Base-by-base conservation (phyloP, 2,797 vertebrate genomes). In the Squalus acanthias region DNA sequence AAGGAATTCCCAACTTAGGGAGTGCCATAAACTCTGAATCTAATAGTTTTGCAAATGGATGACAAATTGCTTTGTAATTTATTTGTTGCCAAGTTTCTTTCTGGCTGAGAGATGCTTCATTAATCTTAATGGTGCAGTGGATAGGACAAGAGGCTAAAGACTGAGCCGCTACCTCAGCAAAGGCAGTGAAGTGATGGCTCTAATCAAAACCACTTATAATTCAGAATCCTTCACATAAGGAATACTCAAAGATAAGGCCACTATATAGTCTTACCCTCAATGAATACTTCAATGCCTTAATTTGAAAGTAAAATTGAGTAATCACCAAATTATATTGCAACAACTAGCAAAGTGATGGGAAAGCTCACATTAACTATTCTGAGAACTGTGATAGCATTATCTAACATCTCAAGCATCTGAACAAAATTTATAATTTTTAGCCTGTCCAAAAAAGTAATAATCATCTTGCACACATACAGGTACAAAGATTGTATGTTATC, bases 301-400 rank as follows among this genome's bases (percentile, higher is more conserved):
- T 26, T 94, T n/a, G 65, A 8, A 94, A 67, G 92, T 70, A 94
- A 94, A 46, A 46, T 94, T 70, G 20, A 24, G 39, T 69, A 22
- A 94, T 8, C 63, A 24, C 20, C 65, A 94, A 69, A 67, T 94
- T 69, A 89, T n/a, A 94, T 94, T 22, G 39, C 10, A 13, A 60
- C 13, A 69, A 94, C n/a, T 46, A 69, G n/a, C 33, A 39, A 94
- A 94, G 65, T 94, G 92, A 94, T 65, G 60, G 92, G 65, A 94
- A 94, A n/a, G 63, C n/a, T 39, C 50, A 20, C 1, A 33, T 94
- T 13, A 39, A 94, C 15, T 69, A 22, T 50, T 88, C 15, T 69
- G n/a, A 39, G 63, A 67, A 93, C 15, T 67, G 33, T 93, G 60
- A 39, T n/a, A 22, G 10, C 60, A 67, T 93, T 93, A 65, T 17